phyloP scores from a whole-genome alignment of 2,113 vertebrate genomes.

The Polyodon spathula region DNA sequence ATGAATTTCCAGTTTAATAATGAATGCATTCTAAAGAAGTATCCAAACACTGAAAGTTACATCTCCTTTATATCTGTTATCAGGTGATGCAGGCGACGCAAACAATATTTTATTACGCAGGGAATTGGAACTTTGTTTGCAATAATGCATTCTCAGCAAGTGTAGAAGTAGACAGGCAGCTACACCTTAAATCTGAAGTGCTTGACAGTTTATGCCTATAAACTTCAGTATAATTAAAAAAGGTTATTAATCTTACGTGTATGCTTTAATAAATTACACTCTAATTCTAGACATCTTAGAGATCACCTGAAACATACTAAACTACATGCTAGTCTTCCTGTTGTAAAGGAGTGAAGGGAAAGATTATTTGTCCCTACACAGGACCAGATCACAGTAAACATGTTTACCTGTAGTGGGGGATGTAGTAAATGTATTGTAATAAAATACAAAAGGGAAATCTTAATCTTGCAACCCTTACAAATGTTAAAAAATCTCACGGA shows the following conservation, averaged over 20 bases:
- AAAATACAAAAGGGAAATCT: too few species aligned
- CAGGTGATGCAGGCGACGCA: background rate
- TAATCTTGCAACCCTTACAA: too few species aligned
- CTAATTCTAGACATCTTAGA: slow-evolving; percentile 8
- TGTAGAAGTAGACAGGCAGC: slow-evolving; percentile 26
- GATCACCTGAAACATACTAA: too few species aligned
- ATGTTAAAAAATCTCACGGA: too few species aligned
- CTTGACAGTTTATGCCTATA: slow-evolving; percentile 38
- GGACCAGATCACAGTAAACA: too few species aligned
- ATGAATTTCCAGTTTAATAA: too few species aligned
- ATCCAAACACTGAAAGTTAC: background rate
- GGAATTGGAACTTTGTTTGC: slow-evolving; percentile 30
- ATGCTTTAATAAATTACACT: slow-evolving; percentile 33
- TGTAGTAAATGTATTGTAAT: too few species aligned
- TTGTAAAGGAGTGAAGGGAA: too few species aligned
- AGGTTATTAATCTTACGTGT: slow-evolving; percentile 36
- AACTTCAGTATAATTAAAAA: slow-evolving; percentile 48
- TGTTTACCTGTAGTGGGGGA: too few species aligned
- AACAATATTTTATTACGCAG: slow-evolving; percentile 6
- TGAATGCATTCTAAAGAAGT: too few species aligned
- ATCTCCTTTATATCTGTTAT: background rate
- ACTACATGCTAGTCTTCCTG: too few species aligned
- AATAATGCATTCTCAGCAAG: slow-evolving; percentile 42
- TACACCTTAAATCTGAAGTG: slow-evolving; percentile 36
- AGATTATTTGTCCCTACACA: too few species aligned